These are phyloP conservation scores for Trematomus loennbergii DNA, from an alignment of 2,113 vertebrate genomes.

Conservation along the genomic window DNA sequence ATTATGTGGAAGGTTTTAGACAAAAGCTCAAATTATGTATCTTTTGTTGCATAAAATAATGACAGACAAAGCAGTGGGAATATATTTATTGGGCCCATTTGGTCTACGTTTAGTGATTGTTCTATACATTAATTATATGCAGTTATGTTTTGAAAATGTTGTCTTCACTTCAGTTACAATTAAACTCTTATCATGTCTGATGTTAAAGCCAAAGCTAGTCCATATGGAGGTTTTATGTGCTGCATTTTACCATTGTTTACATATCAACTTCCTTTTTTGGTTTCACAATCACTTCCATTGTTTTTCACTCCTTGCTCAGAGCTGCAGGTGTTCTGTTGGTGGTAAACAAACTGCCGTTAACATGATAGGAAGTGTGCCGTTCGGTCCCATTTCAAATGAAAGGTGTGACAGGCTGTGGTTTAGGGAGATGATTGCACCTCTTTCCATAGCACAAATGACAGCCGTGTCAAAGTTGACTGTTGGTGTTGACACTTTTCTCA, in stretches of 20 bases:
- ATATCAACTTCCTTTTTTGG: constrained; percentile 11
- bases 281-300: not conserved
- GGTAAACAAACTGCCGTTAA: not conserved
- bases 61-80: too few relatives aligned
- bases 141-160: not conserved
- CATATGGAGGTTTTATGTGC: not conserved
- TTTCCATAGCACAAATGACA: constrained; percentile 42
- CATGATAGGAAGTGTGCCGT: not conserved
- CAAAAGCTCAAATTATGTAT: not conserved
- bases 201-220: not conserved
- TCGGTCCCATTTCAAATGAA: constrained; percentile 21
- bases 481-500: constrained; percentile 46
- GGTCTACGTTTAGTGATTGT: not conserved
- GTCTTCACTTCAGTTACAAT: not conserved
- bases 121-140: not conserved
- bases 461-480: constrained; percentile 45
- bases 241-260: not conserved
- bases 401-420: constrained; percentile 48
- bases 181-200: not conserved
- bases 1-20: not conserved
- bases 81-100: not conserved
- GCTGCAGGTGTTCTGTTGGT: constrained; percentile 2
- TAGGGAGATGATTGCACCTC: constrained; percentile 23
- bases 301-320: not conserved
- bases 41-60: not conserved